phyloP scores from a whole-genome alignment of 2,888 invertebrate species.

The Tetramorium bicarinatum region DNA sequence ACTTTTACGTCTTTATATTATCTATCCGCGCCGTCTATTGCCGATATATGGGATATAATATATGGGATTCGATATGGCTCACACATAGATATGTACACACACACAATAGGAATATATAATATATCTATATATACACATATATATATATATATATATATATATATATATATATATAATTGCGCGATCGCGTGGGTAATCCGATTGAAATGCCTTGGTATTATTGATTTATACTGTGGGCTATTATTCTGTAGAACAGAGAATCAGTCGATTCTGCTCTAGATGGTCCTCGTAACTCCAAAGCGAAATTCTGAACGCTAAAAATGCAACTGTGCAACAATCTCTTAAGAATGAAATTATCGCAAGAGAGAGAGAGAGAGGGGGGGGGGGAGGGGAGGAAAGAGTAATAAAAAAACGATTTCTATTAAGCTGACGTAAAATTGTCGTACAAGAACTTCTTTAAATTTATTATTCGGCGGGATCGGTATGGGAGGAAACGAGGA shows the following conservation, averaged over 20 bases:
- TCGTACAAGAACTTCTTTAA: conserved; percentile 39
- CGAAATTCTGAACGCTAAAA: conserved; percentile 15
- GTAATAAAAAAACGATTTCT: conserved; percentile 17
- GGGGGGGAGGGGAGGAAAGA: background rate
- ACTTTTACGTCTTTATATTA: conserved; percentile 33
- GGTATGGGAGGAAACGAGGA: conserved; percentile 11
- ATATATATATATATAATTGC: conserved; percentile 64
- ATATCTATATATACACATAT: too few relatives aligned
- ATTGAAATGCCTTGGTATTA: conserved; percentile 64
- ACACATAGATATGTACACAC: background rate
- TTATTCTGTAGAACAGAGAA: conserved; percentile 45
- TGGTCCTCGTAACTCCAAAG: background rate
- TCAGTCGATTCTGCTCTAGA: conserved; percentile 15
- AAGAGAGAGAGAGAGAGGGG: background rate
- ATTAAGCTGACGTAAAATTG: conserved; percentile 35
- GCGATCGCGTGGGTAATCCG: conserved; percentile 54
- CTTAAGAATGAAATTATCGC: background rate
- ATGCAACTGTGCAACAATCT: conserved; percentile 3
- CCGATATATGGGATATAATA: conserved; percentile 25
- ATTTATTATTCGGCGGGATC: conserved; percentile 57
- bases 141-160: too few relatives aligned
- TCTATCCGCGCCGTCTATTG: conserved; percentile 46
- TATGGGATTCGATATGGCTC: conserved; percentile 52
- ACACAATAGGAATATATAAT: conserved; percentile 55
- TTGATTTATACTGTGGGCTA: conserved; percentile 62